phyloP scores from a whole-genome alignment of 2,888 invertebrate species.

The Mycalesis mineus region DNA sequence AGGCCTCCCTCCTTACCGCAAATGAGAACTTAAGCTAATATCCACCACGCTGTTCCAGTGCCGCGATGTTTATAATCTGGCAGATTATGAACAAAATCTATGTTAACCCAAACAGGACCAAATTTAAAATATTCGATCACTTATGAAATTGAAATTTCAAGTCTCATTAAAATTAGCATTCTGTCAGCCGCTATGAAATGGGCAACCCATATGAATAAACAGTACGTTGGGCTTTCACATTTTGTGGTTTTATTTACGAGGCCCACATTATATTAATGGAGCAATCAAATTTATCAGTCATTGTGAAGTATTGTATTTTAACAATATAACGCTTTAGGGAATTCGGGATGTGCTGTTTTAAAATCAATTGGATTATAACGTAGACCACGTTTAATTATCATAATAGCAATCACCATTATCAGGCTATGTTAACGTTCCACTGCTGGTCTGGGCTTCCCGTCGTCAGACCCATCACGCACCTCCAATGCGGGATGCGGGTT shows the following conservation, averaged over 20 bases:
- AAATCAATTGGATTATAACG: constrained; percentile 8
- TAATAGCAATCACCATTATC: too few species aligned
- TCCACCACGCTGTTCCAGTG: too few species aligned
- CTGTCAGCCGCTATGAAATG: neutral
- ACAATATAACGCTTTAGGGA: constrained; percentile 20
- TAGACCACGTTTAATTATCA: neutral
- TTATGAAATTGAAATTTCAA: neutral
- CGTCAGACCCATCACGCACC: too few species aligned
- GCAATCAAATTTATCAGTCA: constrained; percentile 17
- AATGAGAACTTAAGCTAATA: too few species aligned
- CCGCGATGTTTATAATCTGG: too few species aligned
- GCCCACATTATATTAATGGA: constrained; percentile 22
- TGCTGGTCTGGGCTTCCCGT: too few species aligned
- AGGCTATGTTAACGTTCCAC: too few species aligned
- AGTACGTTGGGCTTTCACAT: constrained; percentile 15
- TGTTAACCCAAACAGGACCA: too few species aligned
- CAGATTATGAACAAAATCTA: too few species aligned
- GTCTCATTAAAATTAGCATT: neutral
- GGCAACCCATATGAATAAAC: constrained; percentile 33
- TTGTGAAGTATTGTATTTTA: constrained; percentile 21
- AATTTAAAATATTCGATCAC: neutral
- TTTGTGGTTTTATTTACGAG: constrained; percentile 20
- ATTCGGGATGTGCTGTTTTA: constrained; percentile 6
- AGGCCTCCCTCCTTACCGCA: too few species aligned
- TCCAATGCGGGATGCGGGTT: too few species aligned